These are phyloP conservation scores for Amaurobius ferox DNA, from an alignment of 2,888 invertebrate genomes.

Conservation along the genomic window DNA sequence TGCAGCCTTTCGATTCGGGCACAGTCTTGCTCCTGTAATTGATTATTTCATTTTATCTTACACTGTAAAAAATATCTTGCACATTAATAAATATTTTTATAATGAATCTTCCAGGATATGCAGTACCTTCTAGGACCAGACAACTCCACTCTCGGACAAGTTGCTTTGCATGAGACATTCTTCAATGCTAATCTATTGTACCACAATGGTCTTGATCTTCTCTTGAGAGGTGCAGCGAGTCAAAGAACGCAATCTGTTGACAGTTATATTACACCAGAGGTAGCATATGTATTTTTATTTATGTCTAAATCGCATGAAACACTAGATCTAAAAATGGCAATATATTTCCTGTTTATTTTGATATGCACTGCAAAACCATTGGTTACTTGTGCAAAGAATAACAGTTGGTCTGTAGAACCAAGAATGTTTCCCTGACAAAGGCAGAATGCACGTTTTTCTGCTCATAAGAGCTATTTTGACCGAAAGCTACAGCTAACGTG, in stretches of 20 bases:
- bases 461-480: too few relatives aligned
- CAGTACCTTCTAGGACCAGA: slow-evolving; percentile 20
- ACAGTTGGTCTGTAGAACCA: too few relatives aligned
- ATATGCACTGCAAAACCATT: too few relatives aligned
- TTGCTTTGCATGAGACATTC: slow-evolving; percentile 51
- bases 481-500: too few relatives aligned
- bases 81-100: not conserved
- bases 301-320: too few relatives aligned
- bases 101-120: slow-evolving; percentile 24
- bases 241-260: slow-evolving; percentile 81
- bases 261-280: slow-evolving; percentile 79
- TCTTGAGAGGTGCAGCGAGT: slow-evolving; percentile 83
- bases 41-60: not conserved
- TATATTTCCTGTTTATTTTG: too few relatives aligned
- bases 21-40: slow-evolving; percentile 85
- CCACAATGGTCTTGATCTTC: slow-evolving; percentile 82
- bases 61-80: not conserved
- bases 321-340: too few relatives aligned
- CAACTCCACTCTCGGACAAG: slow-evolving; percentile 15
- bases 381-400: too few relatives aligned
- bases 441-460: too few relatives aligned
- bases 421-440: too few relatives aligned
- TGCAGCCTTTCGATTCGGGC: slow-evolving; percentile 83
- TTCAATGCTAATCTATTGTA: slow-evolving; percentile 66
- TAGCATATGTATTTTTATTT: too few relatives aligned